A percentile compares a stretch with the other conserved stretches of the same genome.
Evolutionary conservation across 2,888 invertebrate species (phyloP).

Genomic region (Yponomeuta cagnagella): DNA sequence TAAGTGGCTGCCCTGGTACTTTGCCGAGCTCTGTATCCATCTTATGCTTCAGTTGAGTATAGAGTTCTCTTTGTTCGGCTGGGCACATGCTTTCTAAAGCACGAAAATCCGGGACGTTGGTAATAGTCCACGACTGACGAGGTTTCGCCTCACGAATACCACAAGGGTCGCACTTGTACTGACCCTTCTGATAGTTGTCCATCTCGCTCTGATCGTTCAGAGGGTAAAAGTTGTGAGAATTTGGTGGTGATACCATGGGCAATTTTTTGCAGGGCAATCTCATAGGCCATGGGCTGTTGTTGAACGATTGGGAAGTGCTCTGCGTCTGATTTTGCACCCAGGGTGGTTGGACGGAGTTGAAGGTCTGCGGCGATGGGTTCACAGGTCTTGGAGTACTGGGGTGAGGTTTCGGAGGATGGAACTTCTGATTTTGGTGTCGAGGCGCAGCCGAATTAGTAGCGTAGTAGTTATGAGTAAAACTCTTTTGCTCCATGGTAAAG

Average conservation of each 20-base stretch:
- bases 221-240: slow-evolving; percentile 57
- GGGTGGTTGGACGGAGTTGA: slow-evolving; percentile 59
- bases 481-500: slow-evolving; percentile 70
- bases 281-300: slow-evolving; percentile 60
- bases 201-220: slow-evolving; percentile 56
- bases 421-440: slow-evolving; percentile 64
- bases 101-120: slow-evolving; percentile 62
- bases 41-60: slow-evolving; percentile 63
- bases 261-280: slow-evolving; percentile 61
- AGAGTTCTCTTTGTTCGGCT: slow-evolving; percentile 61
- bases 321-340: slow-evolving; percentile 62
- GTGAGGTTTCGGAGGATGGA: slow-evolving; percentile 53
- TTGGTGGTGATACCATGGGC: slow-evolving; percentile 55
- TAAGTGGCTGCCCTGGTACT: slow-evolving; percentile 54
- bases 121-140: slow-evolving; percentile 70
- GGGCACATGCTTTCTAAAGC: slow-evolving; percentile 61
- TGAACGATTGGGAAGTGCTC: slow-evolving; percentile 46
- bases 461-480: slow-evolving; percentile 69
- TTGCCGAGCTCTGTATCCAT: slow-evolving; percentile 68
- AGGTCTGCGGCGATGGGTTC: slow-evolving; percentile 58
- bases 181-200: slow-evolving; percentile 53
- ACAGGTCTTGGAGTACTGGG: slow-evolving; percentile 53
- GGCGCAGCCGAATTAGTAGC: slow-evolving; percentile 63
- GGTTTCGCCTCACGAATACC: slow-evolving; percentile 60
- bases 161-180: slow-evolving; percentile 62